Evolutionary conservation across 2,113 vertebrate species (phyloP), one percentile per base, ranked within the genome.

Genomic region (Hippocampus comes): DNA sequence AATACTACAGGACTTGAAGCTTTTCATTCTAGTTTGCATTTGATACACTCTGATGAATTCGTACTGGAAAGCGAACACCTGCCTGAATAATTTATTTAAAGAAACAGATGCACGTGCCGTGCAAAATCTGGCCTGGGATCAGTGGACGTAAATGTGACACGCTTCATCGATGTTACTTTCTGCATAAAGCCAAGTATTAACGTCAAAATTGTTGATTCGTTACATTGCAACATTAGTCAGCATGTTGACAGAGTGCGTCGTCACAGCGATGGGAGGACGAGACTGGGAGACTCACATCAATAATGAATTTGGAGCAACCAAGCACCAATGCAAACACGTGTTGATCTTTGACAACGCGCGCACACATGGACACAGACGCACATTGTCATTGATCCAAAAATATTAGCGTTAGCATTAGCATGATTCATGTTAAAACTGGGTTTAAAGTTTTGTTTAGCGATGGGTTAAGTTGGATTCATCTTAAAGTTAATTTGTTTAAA

Each of bases 301-400:
- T 66, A 66, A 48, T 66, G 43, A 66, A 48, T 66, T 23, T 8
- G 27, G 64, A 46, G 63, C 63, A 66, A 23, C 42, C 23, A 42
- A 66, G 48, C 42, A 15, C 23, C 20, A 64, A 15, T 23, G n/a
- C n/a, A 66, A 46, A 66, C 23, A 17, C 43, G n/a, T 15, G 42
- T 48, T 48, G 64, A 48, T 66, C 42, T 66, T 66, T 48, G 43
- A 18, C 27, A 30, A 60, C 5, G 14, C 57, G 7, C 57, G 8
- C 25, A 14, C 23, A 59, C 55, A 10, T 21, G 14, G 15, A 49
- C 48, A 53, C 20, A n/a, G 12, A n/a, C 48, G 17, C 48, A 18
- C 48, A 2, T 2, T 21, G 21, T 11, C 53, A 23, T 56, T 23
- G 2, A n/a, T 23, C n/a, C n/a, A 11, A 23, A 23, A 56, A 56